Conservation (phyloP, 2,113 vertebrate species). For the Clarias macrocephalus region DNA sequence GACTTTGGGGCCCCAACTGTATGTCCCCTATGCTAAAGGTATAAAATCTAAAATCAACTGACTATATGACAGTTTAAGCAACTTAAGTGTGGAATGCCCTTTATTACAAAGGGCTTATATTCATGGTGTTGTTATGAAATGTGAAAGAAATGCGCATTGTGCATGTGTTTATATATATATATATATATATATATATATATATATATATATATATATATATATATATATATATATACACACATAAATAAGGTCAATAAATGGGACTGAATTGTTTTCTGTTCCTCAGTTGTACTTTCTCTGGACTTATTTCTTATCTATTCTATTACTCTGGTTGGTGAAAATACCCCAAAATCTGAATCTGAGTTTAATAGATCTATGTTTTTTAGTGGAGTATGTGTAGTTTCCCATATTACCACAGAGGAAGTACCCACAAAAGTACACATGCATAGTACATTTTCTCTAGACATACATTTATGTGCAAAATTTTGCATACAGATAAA, state of each 20-base stretch:
- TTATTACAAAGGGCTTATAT: neutral
- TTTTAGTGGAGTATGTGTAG: neutral
- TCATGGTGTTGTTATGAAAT: neutral
- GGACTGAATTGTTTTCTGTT: neutral
- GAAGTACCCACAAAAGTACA: conserved; percentile 4
- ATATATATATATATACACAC: neutral
- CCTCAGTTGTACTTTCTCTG: conserved; percentile 6
- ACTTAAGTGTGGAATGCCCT: neutral
- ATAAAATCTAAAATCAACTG: neutral
- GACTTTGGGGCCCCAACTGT: neutral
- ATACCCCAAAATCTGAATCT: neutral
- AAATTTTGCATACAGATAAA: neutral
- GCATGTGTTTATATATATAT: neutral
- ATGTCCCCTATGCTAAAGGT: neutral
- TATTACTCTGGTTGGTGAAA: neutral
- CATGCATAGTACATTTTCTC: neutral
- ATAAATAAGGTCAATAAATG: neutral
- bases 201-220: neutral
- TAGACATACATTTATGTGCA: neutral
- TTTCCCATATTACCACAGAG: conserved; percentile 10
- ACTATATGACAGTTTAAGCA: neutral
- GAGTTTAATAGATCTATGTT: neutral
- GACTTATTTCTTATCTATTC: neutral
- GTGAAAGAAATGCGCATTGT: conserved; percentile 7
- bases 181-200: neutral